Evolutionary conservation across 2,113 vertebrate species (phyloP), one percentile per base, ranked within the genome.

Genomic region (Pelecanoides urinatrix): DNA sequence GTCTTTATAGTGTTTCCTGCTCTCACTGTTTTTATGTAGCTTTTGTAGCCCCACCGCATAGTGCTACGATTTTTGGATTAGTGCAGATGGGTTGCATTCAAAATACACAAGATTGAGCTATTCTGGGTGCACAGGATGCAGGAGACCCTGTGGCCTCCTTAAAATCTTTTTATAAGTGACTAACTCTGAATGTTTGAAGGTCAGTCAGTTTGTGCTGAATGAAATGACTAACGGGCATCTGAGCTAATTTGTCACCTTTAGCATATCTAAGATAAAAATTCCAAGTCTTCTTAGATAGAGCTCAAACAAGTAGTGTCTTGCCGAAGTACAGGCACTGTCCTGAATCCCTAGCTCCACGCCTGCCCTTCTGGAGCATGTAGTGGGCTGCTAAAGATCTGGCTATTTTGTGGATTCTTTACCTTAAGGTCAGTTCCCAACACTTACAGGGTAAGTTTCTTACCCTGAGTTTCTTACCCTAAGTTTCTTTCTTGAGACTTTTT

Each of bases 41-140:
- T 44, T 73, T 73, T 42, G 36, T 52, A 58, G 19, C 23, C 25
- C 17, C 38, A 52, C 34, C 38, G 29, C 6, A 27, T 27, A 75
- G 25, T 27, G 36, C 20, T 70, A 58, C 27, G 22, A 8, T 79
- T 67, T 90, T 67, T 32, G 14, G 27, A 45, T 77, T 32, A 20
- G 32, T 16, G 29, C 4, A 14, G 65, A 19, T 0, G 2, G 5
- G 10, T 44, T 44, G 17, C 26, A 27, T 47, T 38, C 1, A 38
- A 68, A 53, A 47, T 20, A 18, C 7, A 16, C 1, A 20, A 0
- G 8, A 50, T 59, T 0, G 1, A 16, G 16, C 32, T 59, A 1
- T 42, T 47, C 14, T 44, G 74, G 12, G 23, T 30, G 40, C 29
- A 27, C 20, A 34, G 32, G 44, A 47, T 49, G 53, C 40, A 29